phyloP scores from a whole-genome alignment of 2,888 invertebrate genomes.

The Cybosia mesomella region DNA sequence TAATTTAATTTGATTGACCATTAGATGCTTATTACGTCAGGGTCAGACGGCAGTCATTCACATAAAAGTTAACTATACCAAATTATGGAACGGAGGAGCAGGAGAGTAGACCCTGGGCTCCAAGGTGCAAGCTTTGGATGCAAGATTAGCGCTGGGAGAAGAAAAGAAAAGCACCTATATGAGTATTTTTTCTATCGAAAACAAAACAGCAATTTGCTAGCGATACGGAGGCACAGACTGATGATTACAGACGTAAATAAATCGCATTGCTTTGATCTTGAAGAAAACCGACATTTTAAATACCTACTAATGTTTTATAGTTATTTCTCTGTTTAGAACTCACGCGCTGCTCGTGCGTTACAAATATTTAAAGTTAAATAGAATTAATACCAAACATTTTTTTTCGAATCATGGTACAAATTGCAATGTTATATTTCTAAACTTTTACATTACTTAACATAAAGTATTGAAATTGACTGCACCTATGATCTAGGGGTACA shows the following conservation, averaged over 20 bases:
- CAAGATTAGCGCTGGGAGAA: background rate
- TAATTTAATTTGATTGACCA: background rate
- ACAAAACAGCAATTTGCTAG: background rate
- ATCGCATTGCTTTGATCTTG: background rate
- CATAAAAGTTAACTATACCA: no score
- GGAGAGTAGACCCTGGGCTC: no score
- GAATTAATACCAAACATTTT: background rate
- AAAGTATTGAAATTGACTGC: background rate
- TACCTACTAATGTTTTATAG: background rate
- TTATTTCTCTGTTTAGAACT: constrained; percentile 4
- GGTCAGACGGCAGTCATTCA: background rate
- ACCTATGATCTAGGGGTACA: no score
- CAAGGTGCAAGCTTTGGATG: background rate
- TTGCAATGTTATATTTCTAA: no score
- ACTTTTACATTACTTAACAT: background rate
- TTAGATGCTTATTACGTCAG: background rate
- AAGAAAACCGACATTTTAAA: constrained; percentile 1
- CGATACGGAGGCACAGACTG: background rate
- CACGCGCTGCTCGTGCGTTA: constrained; percentile 1
- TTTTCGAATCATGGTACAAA: background rate
- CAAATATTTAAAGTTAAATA: background rate
- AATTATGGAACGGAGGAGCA: no score
- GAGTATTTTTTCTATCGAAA: no score
- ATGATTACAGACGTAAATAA: background rate
- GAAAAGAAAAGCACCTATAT: background rate